Evolutionary conservation across 2,888 invertebrate species (phyloP).

Genomic region (Campoletis raptor): DNA sequence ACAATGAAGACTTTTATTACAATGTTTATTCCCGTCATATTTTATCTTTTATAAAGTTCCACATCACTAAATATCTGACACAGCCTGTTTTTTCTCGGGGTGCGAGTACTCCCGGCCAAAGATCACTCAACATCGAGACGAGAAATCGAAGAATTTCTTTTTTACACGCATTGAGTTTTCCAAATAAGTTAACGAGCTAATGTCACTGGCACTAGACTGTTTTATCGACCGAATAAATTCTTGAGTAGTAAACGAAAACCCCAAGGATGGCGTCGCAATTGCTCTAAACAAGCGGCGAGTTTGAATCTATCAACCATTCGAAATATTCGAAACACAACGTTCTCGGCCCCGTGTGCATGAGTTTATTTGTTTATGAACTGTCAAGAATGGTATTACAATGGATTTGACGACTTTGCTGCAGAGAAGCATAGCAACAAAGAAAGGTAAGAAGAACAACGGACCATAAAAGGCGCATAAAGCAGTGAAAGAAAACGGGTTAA

Average conservation of each 20-base stretch:
- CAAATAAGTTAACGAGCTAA: background rate
- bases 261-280: background rate
- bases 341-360: too few species aligned
- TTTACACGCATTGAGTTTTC: background rate
- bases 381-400: conserved; percentile 70
- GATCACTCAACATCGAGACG: conserved; percentile 49
- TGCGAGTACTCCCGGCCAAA: conserved; percentile 49
- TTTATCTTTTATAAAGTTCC: conserved; percentile 80
- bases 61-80: conserved; percentile 79
- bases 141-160: conserved; percentile 13
- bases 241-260: background rate
- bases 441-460: conserved; percentile 69
- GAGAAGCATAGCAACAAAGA: conserved; percentile 70
- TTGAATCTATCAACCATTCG: background rate
- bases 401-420: conserved; percentile 75
- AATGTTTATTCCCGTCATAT: conserved; percentile 80
- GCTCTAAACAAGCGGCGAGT: background rate
- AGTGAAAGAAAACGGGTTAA: background rate
- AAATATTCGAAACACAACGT: too few species aligned
- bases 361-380: conserved; percentile 19
- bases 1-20: conserved; percentile 74
- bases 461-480: background rate
- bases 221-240: background rate
- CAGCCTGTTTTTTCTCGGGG: conserved; percentile 56
- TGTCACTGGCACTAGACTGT: background rate